Conservation (phyloP, 2,888 invertebrate species). For the Unio pictorum region DNA sequence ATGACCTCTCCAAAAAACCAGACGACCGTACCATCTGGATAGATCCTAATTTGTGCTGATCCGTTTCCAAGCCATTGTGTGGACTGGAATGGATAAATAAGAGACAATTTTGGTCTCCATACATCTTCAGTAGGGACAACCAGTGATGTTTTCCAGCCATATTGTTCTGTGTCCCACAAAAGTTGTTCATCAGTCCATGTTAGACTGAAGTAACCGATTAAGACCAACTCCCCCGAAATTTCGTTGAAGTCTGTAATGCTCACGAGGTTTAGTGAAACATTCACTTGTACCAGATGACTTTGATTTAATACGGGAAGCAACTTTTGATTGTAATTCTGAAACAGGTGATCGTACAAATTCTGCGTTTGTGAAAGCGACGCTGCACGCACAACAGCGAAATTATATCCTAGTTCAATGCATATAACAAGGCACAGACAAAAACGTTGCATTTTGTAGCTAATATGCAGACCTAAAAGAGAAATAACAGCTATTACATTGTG, state of each 20-base stretch:
- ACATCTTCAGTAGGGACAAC: conserved; percentile 9
- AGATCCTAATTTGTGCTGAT: conserved; percentile 4
- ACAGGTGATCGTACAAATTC: conserved; percentile 8
- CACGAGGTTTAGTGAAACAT: not conserved
- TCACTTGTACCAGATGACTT: not conserved
- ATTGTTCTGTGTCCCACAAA: conserved; percentile 12
- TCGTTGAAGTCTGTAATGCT: conserved; percentile 25
- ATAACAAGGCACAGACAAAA: too few relatives aligned
- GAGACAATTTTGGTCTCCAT: conserved; percentile 16
- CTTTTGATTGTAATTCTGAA: conserved; percentile 9
- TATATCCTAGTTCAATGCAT: too few relatives aligned
- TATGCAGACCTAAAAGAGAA: too few relatives aligned
- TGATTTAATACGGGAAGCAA: conserved; percentile 5
- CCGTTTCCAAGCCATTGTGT: conserved; percentile 8
- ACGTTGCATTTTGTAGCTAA: too few relatives aligned
- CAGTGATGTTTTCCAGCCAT: conserved; percentile 3
- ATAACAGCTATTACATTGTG: too few relatives aligned
- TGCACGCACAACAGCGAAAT: not conserved
- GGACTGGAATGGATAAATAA: conserved; percentile 3
- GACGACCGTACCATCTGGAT: conserved; percentile 4
- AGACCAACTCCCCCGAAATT: conserved; percentile 13
- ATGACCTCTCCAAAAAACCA: conserved; percentile 13
- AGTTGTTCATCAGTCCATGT: conserved; percentile 15
- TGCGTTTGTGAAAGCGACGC: not conserved
- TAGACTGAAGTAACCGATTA: conserved; percentile 4